phyloP scores from a whole-genome alignment of 2,113 vertebrate species.

The Symphodus melops region DNA sequence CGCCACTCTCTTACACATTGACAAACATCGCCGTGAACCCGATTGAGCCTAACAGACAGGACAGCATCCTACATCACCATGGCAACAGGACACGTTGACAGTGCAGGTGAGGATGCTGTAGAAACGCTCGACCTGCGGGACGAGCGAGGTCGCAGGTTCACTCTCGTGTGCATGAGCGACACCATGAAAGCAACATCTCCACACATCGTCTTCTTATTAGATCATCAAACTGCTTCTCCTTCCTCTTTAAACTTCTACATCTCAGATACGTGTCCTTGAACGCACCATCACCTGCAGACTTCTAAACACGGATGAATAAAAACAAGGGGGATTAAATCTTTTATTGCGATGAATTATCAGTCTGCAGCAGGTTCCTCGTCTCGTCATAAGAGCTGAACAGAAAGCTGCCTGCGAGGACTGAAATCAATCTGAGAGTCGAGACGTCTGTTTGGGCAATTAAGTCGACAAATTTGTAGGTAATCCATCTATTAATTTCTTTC shows the following conservation, averaged over 20 bases:
- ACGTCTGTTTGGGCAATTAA: conserved; percentile 61
- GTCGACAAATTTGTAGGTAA: conserved; percentile 36
- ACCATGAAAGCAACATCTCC: too few species aligned
- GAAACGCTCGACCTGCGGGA: too few species aligned
- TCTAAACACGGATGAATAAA: not conserved
- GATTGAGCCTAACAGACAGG: too few species aligned
- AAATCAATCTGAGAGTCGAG: conserved; percentile 45
- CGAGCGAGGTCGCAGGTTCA: too few species aligned
- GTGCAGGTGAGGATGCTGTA: too few species aligned
- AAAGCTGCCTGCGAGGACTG: conserved; percentile 33
- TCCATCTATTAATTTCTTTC: conserved; percentile 57
- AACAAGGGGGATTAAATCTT: conserved; percentile 34
- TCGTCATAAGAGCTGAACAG: conserved; percentile 29
- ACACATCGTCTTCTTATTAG: too few species aligned
- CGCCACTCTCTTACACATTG: too few species aligned
- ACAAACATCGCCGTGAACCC: too few species aligned
- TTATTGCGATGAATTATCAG: conserved; percentile 53
- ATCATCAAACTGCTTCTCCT: not conserved
- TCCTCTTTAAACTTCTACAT: not conserved
- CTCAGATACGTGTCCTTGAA: conserved; percentile 30
- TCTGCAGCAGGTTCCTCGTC: conserved; percentile 20
- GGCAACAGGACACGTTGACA: too few species aligned
- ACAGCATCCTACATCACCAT: too few species aligned
- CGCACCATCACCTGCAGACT: conserved; percentile 10
- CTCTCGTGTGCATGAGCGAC: too few species aligned